phyloP scores from a whole-genome alignment of 2,113 vertebrate genomes.

The Aptenodytes forsteri region DNA sequence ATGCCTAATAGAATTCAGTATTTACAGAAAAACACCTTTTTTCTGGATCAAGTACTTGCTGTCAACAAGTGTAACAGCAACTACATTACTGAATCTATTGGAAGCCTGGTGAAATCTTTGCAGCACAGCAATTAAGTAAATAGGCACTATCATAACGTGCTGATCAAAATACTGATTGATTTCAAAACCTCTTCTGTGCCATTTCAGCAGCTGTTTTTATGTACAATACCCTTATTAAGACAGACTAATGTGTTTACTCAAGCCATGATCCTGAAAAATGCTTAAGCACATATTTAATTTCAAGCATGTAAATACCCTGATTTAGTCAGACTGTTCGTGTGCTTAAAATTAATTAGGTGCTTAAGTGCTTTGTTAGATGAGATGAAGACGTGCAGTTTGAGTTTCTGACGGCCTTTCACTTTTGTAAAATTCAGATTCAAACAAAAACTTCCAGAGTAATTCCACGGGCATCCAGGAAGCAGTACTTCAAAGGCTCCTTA shows the following conservation, averaged over 20 bases:
- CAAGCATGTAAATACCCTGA: slow-evolving; percentile 6
- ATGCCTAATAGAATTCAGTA: background rate
- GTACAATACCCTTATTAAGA: background rate
- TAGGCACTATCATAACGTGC: background rate
- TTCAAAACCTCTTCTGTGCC: background rate
- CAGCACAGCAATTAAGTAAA: background rate
- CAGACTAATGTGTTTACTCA: slow-evolving; percentile 1
- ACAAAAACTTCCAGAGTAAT: background rate
- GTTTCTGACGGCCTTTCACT: background rate
- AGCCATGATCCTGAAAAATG: background rate
- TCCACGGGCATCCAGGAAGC: background rate
- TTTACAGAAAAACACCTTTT: background rate
- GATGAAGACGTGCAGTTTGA: background rate
- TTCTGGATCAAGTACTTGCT: background rate
- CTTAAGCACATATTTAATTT: slow-evolving; percentile 56
- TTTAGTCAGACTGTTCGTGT: background rate
- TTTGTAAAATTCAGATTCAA: background rate
- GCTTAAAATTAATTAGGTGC: slow-evolving; percentile 50
- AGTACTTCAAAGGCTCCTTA: background rate
- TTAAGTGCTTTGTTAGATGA: background rate
- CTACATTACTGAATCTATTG: background rate
- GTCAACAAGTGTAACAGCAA: background rate
- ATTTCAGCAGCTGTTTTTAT: slow-evolving; percentile 11
- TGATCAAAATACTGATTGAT: slow-evolving; percentile 22
- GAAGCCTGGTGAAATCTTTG: background rate